Conservation (phyloP, 1,140 invertebrate species). For the Macrobrachium rosenbergii region DNA sequence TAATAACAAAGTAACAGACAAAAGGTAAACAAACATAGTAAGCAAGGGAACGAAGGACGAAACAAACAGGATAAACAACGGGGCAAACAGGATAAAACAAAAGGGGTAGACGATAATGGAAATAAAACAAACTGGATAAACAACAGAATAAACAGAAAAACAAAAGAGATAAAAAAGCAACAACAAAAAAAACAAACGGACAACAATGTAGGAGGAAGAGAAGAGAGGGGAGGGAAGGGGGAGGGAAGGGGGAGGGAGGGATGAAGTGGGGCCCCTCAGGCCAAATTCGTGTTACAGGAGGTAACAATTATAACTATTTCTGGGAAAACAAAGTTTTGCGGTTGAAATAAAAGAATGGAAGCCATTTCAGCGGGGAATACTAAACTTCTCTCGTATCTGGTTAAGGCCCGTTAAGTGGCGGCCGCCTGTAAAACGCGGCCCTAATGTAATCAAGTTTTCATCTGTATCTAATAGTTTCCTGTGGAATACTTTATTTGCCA, state of each 20-base stretch:
- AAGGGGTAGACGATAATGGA: not conserved
- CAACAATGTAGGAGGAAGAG: not conserved
- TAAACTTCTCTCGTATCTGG: no score
- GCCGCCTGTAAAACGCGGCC: no score
- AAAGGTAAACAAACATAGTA: not conserved
- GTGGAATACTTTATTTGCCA: no score
- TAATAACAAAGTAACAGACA: not conserved
- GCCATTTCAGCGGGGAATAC: no score
- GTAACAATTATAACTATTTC: no score
- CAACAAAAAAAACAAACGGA: not conserved
- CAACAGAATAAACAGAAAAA: not conserved
- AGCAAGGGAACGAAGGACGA: not conserved
- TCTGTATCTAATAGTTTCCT: no score
- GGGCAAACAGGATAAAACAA: not conserved
- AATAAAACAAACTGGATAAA: not conserved
- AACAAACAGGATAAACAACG: slow-evolving; percentile 1
- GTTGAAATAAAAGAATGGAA: no score
- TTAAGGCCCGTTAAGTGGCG: no score
- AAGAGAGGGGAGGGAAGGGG: not conserved
- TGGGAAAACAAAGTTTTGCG: no score
- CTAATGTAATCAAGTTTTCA: no score
- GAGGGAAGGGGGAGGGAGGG: not conserved
- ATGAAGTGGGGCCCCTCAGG: not conserved
- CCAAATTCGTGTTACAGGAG: not conserved
- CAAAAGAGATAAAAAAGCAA: not conserved